Conservation (phyloP, 2,113 vertebrate genomes). For the Apaloderma vittatum region DNA sequence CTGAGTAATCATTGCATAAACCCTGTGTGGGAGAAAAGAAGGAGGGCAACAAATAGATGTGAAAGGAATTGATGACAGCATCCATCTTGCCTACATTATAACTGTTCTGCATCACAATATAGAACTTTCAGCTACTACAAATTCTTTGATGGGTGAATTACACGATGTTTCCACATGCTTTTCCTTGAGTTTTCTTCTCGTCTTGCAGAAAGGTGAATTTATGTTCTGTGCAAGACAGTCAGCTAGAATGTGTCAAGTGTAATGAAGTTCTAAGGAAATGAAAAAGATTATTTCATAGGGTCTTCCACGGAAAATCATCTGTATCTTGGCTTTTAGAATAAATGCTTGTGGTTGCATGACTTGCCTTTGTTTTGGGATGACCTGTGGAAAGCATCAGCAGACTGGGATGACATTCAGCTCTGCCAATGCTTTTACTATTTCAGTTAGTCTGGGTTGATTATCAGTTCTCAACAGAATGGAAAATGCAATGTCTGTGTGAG, state of each 20-base stretch:
- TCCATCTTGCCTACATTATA: neutral
- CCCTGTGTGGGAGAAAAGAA: neutral
- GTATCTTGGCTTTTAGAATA: neutral
- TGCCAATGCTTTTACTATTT: neutral
- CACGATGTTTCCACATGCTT: neutral
- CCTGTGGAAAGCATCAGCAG: neutral
- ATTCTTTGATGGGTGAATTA: neutral
- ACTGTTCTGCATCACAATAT: neutral
- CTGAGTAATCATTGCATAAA: slow-evolving; percentile 34
- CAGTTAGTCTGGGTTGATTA: neutral
- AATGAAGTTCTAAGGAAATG: slow-evolving; percentile 13
- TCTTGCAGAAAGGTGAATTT: neutral
- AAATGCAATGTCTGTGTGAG: neutral
- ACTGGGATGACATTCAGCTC: neutral
- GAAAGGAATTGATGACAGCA: neutral
- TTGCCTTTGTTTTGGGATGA: slow-evolving; percentile 4
- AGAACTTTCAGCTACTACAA: neutral
- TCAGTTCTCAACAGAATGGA: neutral
- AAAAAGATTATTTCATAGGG: neutral
- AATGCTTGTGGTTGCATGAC: neutral
- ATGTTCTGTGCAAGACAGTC: neutral
- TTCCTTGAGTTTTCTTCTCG: neutral
- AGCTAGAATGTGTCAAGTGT: neutral
- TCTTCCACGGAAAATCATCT: neutral
- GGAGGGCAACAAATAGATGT: neutral